Base-by-base conservation (phyloP, 2,797 vertebrate genomes). In the Melanotaenia trifasciata region DNA sequence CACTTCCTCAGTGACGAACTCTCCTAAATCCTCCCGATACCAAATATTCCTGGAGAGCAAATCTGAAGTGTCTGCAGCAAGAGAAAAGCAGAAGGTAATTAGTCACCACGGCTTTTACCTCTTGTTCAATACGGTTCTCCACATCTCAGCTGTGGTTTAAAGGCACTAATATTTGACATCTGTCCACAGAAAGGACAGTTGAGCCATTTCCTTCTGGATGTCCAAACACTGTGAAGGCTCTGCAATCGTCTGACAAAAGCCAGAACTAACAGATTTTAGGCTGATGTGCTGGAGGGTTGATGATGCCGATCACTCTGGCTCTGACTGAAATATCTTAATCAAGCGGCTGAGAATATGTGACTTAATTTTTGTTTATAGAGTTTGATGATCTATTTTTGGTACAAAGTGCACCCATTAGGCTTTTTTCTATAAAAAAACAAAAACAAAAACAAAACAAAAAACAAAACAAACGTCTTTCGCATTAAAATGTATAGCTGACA, bases 41-140 rank as follows among this genome's bases (percentile, higher is more conserved):
- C 51, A 84, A 77, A 86, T 57, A 47, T 83, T 84, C 63, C 72
- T 63, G 40, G 62, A 85, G 81, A 86, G 78, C 72, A 72, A 70
- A 83, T 68, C 47, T 74, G 51, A 84, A 79, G 67, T 72, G 84
- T 76, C 60, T 61, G 56, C 76, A 74, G 80, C 87, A 72, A 87
- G 68, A 81, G 76, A 78, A 86, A 89, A 77, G 61, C 75, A 70
- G 72, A 66, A 60, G 53, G 56, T 67, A 79, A 71, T 84, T 80
- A 70, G 70, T 72, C 58, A 47, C 60, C 36, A 33, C 5, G 5
- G 67, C 72, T 75, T 64, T 72, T 35, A 64, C 28, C 62, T 70
- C 82, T 45, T 70, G 70, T 40, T 58, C 61, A 51, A n/a, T 59
- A 7, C 28, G 20, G 12, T n/a, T 68, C 61, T 64, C 7, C 58